These are phyloP conservation scores for Operophtera brumata DNA, from an alignment of 2,888 invertebrate genomes.

Conservation along the genomic window DNA sequence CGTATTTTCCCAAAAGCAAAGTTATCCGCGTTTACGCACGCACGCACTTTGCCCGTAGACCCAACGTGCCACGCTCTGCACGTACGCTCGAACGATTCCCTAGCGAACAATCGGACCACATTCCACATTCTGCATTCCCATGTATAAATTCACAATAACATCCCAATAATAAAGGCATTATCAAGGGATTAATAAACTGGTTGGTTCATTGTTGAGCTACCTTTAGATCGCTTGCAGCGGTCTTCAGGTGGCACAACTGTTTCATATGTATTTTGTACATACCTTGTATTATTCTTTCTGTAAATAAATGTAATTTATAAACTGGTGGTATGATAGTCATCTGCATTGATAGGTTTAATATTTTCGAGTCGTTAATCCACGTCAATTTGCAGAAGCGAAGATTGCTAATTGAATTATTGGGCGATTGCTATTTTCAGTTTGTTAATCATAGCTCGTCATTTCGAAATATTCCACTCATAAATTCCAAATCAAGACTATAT, in stretches of 20 bases:
- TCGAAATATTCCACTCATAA: neutral
- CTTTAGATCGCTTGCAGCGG: too few relatives aligned
- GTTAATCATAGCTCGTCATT: too few relatives aligned
- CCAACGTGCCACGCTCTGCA: slow-evolving; percentile 1
- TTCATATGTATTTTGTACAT: too few relatives aligned
- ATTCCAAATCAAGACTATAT: too few relatives aligned
- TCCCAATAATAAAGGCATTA: slow-evolving; percentile 24
- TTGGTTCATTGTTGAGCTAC: too few relatives aligned
- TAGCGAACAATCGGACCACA: slow-evolving; percentile 12
- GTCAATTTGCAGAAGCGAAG: slow-evolving; percentile 12
- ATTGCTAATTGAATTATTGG: slow-evolving; percentile 12
- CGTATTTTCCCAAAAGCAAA: slow-evolving; percentile 3
- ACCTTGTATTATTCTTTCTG: too few relatives aligned
- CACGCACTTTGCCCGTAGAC: slow-evolving; percentile 9
- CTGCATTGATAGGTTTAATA: slow-evolving; percentile 21
- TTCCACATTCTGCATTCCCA: slow-evolving; percentile 19
- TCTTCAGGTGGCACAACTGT: too few relatives aligned
- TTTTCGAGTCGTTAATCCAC: slow-evolving; percentile 14
- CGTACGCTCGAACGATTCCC: slow-evolving; percentile 29
- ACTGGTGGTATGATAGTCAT: too few relatives aligned
- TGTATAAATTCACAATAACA: slow-evolving; percentile 30
- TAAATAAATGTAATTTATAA: too few relatives aligned
- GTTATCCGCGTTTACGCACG: slow-evolving; percentile 20
- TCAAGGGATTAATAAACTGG: slow-evolving; percentile 31
- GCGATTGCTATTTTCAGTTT: slow-evolving; percentile 5